Base-by-base conservation (phyloP, 2,113 vertebrate genomes). In the Lepisosteus osseus region DNA sequence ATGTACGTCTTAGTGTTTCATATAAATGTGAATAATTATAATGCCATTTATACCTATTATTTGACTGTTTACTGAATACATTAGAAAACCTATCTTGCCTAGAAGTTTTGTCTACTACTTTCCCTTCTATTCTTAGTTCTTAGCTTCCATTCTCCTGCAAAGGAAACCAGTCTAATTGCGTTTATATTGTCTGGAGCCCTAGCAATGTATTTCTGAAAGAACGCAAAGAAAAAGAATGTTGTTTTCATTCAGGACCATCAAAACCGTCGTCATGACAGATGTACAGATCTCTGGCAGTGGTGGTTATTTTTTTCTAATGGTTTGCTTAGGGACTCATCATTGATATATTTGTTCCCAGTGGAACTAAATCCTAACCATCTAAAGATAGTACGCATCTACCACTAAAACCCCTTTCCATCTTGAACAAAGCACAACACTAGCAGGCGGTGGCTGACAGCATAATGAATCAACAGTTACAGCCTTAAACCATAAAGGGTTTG, bases 401-500 rank as follows among this genome's bases (percentile, higher is more conserved):
- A 84, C 84, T 88, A 84, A 89, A 91, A 88, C 84, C 81, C 85
- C 74, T 65, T 71, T 72, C 69, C 72, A 66, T 54, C 77, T 80
- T 75, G 87, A 90, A 89, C 89, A 90, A 89, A 88, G 82, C 80
- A 88, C 90, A 90, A 88, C 77, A 74, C 78, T 90, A 86, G 82
- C 74, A 68, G 86, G 78, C 84, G 79, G 84, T 79, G 89, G 86
- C 85, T 89, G 90, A 91, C 90, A 94, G 85, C 79, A 84, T 89
- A 91, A 91, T 92, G 89, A 94, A 93, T 95, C 92, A 93, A 88
- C 90, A 86, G 82, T 77, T 85, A 89, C 84, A 90, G 78, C 86
- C 88, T 88, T 89, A 89, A 89, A 86, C 88, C 83, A 69, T 86
- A 79, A 86, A 88, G 86, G 86, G 86, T 89, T 68, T 65, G 72